phyloP scores from a whole-genome alignment of 1,140 invertebrate species.

The Drosophila simulans region DNA sequence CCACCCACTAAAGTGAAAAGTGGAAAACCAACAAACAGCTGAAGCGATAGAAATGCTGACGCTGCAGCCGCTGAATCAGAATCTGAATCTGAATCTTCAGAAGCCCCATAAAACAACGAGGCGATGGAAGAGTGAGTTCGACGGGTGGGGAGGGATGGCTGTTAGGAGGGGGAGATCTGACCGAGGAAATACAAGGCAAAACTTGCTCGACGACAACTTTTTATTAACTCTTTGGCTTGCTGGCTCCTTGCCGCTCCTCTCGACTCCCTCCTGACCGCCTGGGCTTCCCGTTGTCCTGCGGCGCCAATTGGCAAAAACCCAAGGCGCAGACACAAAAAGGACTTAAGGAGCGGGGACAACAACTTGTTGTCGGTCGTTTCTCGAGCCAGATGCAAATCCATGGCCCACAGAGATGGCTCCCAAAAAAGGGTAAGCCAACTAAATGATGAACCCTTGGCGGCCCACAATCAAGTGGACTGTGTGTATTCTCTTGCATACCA shows the following conservation, averaged over 20 bases:
- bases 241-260: constrained; percentile 30
- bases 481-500: constrained; percentile 12
- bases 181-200: constrained; percentile 19
- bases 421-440: background rate
- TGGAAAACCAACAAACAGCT: constrained; percentile 38
- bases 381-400: constrained; percentile 64
- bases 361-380: constrained; percentile 65
- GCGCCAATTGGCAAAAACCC: constrained; percentile 46
- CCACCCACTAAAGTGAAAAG: constrained; percentile 2
- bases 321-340: constrained; percentile 22
- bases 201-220: constrained; percentile 63
- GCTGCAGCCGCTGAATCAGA: constrained; percentile 46
- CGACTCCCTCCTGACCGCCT: constrained; percentile 11
- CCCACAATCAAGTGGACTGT: constrained; percentile 2
- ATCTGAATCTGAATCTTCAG: constrained; percentile 18
- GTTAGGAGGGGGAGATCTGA: background rate
- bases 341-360: constrained; percentile 23
- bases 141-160: background rate
- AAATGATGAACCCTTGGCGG: constrained; percentile 24
- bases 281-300: constrained; percentile 41
- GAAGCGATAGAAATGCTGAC: constrained; percentile 58
- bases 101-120: constrained; percentile 51
- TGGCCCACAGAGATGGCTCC: background rate
- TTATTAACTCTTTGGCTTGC: constrained; percentile 71
- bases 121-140: background rate